Evolutionary conservation across 2,797 vertebrate genomes (phyloP), one percentile per base, ranked within the genome.

Genomic region (Oreortyx pictus): DNA sequence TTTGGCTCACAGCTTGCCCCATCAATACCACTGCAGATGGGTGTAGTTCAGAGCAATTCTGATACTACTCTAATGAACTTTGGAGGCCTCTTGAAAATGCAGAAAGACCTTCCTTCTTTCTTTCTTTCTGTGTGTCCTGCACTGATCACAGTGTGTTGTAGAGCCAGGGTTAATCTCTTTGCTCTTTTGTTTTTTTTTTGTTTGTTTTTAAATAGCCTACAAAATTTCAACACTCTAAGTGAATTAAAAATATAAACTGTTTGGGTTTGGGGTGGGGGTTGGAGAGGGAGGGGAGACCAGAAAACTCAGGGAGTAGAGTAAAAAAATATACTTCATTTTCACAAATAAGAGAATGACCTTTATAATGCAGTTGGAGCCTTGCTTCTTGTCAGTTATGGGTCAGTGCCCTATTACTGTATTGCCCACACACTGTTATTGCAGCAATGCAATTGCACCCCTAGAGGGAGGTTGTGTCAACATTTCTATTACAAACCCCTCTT

Each of bases 401-500:
- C 94, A 93, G 54, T 88, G 94, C 94, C 89, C 87, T 80, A 85
- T 93, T 96, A 82, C 95, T 90, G 79, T 72, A 93, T 78, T 89
- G 95, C 86, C 88, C 85, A 7, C 44, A 81, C 59, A 81, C 88
- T 95, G 50, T 33, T 90, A 94, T 75, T 91, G 92, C 90, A 96
- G 96, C 88, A 85, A 89, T 95, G 89, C 96, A 95, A 91, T 78
- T 33, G 86, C 91, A 97, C 95, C 95, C 93, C 93, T 76, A 86
- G 94, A 97, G 92, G 93, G 82, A 92, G 95, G 95, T 96, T 97
- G 92, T 97, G 97, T 97, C 97, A 97, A 97, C 96, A 96, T 94
- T 97, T 97, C 96, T 93, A 95, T 96, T 96, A 93, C 93, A 97
- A 95, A 96, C 96, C 96, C 95, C 96, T 96, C 96, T 97, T 97